Conservation (phyloP, 2,888 invertebrate species). For the Chalcis sispes region DNA sequence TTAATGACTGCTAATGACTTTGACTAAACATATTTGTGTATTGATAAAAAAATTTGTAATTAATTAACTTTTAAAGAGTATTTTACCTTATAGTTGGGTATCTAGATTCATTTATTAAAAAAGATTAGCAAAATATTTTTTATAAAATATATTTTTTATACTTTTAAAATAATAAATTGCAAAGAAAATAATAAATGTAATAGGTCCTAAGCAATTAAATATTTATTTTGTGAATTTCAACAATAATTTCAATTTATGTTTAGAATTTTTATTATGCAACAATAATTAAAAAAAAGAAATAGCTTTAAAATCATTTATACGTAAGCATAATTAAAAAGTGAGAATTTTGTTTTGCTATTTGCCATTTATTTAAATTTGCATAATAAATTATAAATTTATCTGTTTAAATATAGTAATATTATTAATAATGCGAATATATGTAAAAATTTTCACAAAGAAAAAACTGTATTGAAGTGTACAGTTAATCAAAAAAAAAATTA, state of each 20-base stretch:
- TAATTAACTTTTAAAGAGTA: constrained; percentile 3
- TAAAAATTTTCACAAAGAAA: not conserved
- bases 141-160: constrained; percentile 17
- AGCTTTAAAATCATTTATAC: not conserved
- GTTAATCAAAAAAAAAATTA: not conserved
- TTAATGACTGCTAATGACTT: not conserved
- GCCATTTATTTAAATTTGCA: constrained; percentile 1
- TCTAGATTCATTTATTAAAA: constrained; percentile 24
- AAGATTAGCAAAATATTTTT: not conserved
- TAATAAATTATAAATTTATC: not conserved
- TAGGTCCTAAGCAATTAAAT: not conserved
- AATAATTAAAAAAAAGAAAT: not conserved
- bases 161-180: not conserved
- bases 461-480: not conserved
- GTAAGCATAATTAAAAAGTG: too few species aligned
- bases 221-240: too few species aligned
- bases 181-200: not conserved
- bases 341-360: not conserved
- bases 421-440: not conserved
- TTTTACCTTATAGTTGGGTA: constrained; percentile 19
- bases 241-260: too few species aligned
- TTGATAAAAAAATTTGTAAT: constrained; percentile 21
- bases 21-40: constrained; percentile 2
- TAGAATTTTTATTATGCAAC: not conserved
- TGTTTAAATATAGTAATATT: not conserved